These are phyloP conservation scores for Scelioninae gen. 2 DNA, from an alignment of 2,888 invertebrate genomes.

Conservation along the genomic window DNA sequence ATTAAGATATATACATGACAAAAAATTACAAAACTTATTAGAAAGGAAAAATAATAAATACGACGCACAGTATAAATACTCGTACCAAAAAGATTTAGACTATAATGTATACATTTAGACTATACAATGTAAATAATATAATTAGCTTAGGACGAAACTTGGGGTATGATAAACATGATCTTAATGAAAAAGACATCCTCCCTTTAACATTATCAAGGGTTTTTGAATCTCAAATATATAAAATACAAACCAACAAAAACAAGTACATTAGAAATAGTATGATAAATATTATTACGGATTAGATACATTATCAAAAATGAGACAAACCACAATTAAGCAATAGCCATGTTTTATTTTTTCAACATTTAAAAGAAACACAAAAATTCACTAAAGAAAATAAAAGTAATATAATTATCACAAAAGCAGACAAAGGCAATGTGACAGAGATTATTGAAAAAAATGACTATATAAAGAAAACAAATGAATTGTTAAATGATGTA, in stretches of 20 bases:
- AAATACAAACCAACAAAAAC: background rate
- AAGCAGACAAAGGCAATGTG: too few species aligned
- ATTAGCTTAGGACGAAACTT: slow-evolving; percentile 13
- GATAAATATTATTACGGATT: background rate
- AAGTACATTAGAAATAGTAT: background rate
- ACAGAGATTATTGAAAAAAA: too few species aligned
- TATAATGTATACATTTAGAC: background rate
- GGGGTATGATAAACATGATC: slow-evolving; percentile 2
- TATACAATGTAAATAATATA: slow-evolving; percentile 6
- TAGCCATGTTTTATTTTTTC: too few species aligned
- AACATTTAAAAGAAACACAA: too few species aligned
- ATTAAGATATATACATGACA: background rate
- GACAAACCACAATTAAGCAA: background rate
- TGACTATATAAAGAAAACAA: too few species aligned
- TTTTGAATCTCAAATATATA: slow-evolving; percentile 6
- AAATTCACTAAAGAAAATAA: too few species aligned
- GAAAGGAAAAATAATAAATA: background rate
- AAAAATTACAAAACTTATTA: background rate
- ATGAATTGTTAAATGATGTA: too few species aligned
- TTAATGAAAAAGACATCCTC: slow-evolving; percentile 1
- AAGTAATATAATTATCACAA: too few species aligned
- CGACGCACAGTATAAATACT: background rate
- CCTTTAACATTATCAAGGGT: slow-evolving; percentile 13
- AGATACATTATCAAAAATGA: background rate
- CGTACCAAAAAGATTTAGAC: background rate